A percentile compares a stretch with the other conserved stretches of the same genome.
These are phyloP conservation scores for Acrocephalus arundinaceus DNA, from an alignment of 2,113 vertebrate genomes.

Conservation along the genomic window DNA sequence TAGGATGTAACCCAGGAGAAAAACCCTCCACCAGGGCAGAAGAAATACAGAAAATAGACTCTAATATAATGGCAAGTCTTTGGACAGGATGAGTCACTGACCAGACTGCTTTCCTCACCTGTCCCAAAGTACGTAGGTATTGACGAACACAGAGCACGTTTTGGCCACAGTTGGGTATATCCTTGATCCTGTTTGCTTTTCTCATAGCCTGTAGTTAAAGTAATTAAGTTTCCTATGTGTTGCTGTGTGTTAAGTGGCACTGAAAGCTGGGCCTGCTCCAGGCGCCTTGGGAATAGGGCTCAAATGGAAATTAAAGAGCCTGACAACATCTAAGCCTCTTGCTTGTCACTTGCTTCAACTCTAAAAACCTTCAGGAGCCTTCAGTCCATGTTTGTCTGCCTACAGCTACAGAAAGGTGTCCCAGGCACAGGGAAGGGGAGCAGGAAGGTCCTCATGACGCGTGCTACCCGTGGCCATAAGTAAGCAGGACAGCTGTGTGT, in stretches of 20 bases:
- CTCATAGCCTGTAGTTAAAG: neutral
- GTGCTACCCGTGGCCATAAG: fast-evolving
- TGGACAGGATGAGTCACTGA: neutral
- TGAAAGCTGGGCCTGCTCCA: neutral
- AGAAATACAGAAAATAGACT: neutral
- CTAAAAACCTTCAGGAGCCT: neutral
- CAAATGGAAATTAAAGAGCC: neutral
- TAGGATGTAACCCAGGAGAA: neutral
- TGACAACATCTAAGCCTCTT: neutral
- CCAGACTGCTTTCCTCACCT: neutral
- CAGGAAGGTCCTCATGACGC: neutral
- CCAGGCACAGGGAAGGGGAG: neutral
- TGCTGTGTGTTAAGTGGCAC: neutral
- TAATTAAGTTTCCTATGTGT: neutral
- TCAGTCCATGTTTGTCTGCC: neutral
- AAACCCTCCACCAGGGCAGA: neutral
- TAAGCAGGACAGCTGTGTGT: neutral
- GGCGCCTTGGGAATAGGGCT: neutral
- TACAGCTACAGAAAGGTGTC: neutral
- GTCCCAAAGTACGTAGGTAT: neutral
- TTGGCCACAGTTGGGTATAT: neutral
- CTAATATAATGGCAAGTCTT: neutral
- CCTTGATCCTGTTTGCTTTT: conserved; percentile 27
- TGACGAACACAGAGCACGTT: neutral
- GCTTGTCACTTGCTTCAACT: neutral